Percentiles rank a stretch among this genome's conserved stretches.
Evolutionary conservation across 2,888 invertebrate species (phyloP).

Genomic region (Rosalia funebris): DNA sequence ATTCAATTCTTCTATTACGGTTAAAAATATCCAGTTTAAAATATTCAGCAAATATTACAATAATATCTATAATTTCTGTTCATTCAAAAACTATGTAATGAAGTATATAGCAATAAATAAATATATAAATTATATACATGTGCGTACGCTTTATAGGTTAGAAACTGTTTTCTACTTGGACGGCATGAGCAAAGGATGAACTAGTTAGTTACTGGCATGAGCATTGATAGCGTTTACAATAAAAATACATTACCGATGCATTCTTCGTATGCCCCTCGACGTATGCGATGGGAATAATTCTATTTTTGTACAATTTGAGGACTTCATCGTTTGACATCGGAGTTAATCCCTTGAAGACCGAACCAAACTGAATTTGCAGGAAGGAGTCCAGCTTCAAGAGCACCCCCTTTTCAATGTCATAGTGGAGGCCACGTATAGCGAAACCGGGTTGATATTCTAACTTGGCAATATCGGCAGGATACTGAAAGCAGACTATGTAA

Average conservation of each 20-base stretch:
- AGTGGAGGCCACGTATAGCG: slow-evolving; percentile 97
- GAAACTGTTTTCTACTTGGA: no score
- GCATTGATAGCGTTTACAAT: no score
- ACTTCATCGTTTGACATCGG: slow-evolving; percentile 87
- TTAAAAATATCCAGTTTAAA: no score
- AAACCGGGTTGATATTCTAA: slow-evolving; percentile 92
- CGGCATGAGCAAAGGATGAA: no score
- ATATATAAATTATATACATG: no score
- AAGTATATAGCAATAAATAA: no score
- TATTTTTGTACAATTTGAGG: slow-evolving; percentile 82
- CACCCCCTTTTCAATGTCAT: slow-evolving; percentile 94
- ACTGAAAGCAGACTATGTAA: slow-evolving; percentile 69
- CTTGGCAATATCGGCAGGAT: slow-evolving; percentile 83
- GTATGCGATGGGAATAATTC: slow-evolving; percentile 87
- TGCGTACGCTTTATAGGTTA: no score
- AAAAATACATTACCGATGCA: slow-evolving; percentile 69
- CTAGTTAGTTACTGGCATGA: no score
- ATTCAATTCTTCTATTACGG: no score
- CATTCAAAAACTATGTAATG: no score
- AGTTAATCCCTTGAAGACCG: slow-evolving; percentile 88
- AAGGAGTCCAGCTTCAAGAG: slow-evolving; percentile 95
- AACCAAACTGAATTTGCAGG: slow-evolving; percentile 94
- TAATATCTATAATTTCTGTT: no score
- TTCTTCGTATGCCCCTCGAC: slow-evolving; percentile 82
- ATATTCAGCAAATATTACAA: no score